A percentile compares a stretch with the other conserved stretches of the same genome.
Conservation (phyloP, 2,797 vertebrate genomes). For the Hybognathus amarus region DNA sequence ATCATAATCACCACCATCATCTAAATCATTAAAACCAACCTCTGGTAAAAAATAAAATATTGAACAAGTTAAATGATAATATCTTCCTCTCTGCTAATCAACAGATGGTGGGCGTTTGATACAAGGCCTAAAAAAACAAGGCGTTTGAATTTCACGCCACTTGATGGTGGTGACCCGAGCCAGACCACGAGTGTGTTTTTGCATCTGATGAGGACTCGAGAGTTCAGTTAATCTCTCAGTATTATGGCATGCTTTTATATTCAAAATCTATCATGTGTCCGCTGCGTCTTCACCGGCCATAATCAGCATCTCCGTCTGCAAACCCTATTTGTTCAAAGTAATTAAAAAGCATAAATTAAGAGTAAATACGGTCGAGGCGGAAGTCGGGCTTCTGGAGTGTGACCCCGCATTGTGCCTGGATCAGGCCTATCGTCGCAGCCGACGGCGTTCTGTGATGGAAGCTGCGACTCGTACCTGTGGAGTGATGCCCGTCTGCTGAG, state of each 20-base stretch:
- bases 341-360: slow-evolving; percentile 66
- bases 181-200: slow-evolving; percentile 32
- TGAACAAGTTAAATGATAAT: slow-evolving; percentile 52
- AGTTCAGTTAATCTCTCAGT: slow-evolving; percentile 39
- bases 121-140: neutral
- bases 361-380: slow-evolving; percentile 52
- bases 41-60: slow-evolving; percentile 49
- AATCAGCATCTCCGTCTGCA: slow-evolving; percentile 49
- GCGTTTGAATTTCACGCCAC: slow-evolving; percentile 43
- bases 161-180: neutral
- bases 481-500: slow-evolving; percentile 62
- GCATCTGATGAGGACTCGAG: slow-evolving; percentile 42
- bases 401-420: slow-evolving; percentile 57
- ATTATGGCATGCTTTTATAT: slow-evolving; percentile 29
- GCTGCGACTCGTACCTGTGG: slow-evolving; percentile 59
- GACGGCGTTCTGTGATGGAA: slow-evolving; percentile 36
- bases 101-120: neutral
- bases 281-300: neutral
- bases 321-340: slow-evolving; percentile 63
- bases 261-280: slow-evolving; percentile 42
- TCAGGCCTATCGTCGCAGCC: slow-evolving; percentile 39
- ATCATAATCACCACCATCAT: slow-evolving; percentile 61
- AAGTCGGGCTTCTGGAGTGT: slow-evolving; percentile 43
- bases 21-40: slow-evolving; percentile 50
- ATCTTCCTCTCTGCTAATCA: slow-evolving; percentile 42